A percentile compares a stretch with the other conserved stretches of the same genome.
Conservation (phyloP, 1,140 invertebrate genomes). For the Alviniconcha marisindica region DNA sequence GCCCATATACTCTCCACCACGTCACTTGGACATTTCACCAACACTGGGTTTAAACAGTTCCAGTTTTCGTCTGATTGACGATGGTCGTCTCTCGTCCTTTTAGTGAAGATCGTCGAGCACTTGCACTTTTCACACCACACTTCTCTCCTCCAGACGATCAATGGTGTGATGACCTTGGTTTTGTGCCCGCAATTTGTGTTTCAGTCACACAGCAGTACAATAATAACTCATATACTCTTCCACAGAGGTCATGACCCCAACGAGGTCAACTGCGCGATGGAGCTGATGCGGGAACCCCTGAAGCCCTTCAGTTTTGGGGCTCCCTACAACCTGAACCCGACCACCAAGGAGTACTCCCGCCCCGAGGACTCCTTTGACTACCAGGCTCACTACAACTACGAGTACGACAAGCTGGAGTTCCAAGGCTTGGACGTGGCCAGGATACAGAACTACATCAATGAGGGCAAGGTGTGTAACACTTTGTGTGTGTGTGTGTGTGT, state of each 20-base stretch:
- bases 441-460: constrained; percentile 47
- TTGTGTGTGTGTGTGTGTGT: too few relatives aligned
- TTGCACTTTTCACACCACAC: too few relatives aligned
- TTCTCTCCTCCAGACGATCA: too few relatives aligned
- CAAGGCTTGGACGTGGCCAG: constrained; percentile 37
- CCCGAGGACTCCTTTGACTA: constrained; percentile 50
- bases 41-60: too few relatives aligned
- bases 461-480: constrained; percentile 40
- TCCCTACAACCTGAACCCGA: constrained; percentile 51
- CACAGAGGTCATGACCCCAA: too few relatives aligned
- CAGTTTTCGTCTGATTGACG: neutral
- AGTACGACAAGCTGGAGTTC: constrained; percentile 52
- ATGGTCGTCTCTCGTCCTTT: neutral
- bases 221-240: too few relatives aligned
- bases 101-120: too few relatives aligned
- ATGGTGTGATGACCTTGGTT: too few relatives aligned
- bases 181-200: too few relatives aligned
- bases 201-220: too few relatives aligned
- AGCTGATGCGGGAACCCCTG: constrained; percentile 48
- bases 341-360: constrained; percentile 46
- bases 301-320: constrained; percentile 56
- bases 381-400: constrained; percentile 49
- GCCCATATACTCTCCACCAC: too few relatives aligned
- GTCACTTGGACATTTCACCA: too few relatives aligned
- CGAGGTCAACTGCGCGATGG: constrained; percentile 47